Evolutionary conservation across 2,797 vertebrate species (phyloP).

Genomic region (Nyctibius grandis): DNA sequence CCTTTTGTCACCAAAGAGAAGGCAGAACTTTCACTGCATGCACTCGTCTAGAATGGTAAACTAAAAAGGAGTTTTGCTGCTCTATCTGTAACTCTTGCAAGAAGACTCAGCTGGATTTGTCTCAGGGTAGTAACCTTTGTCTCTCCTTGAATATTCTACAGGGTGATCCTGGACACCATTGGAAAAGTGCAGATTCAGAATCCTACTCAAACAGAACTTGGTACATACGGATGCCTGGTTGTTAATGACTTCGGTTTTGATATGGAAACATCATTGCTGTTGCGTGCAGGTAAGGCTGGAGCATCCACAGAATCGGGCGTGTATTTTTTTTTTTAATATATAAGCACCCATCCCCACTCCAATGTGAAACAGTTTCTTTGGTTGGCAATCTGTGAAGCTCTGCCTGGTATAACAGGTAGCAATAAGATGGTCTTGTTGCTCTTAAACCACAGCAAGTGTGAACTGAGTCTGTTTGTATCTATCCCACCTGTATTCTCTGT

Average conservation of each 20-base stretch:
- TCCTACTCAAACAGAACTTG: slow-evolving; percentile 77
- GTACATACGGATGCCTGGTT: slow-evolving; percentile 81
- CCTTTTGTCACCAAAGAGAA: background rate
- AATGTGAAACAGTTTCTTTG: background rate
- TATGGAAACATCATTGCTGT: slow-evolving; percentile 74
- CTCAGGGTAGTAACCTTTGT: background rate
- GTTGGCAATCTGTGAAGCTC: background rate
- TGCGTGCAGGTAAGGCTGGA: slow-evolving; percentile 78
- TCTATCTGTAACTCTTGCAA: background rate
- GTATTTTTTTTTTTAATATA: background rate
- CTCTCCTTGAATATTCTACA: slow-evolving; percentile 27
- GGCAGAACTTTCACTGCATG: background rate
- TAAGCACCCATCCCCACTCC: background rate
- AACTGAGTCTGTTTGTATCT: background rate
- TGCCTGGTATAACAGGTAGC: background rate
- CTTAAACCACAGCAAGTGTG: background rate
- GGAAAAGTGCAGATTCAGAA: slow-evolving; percentile 77
- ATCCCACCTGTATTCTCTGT: background rate
- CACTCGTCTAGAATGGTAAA: background rate
- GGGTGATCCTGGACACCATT: slow-evolving; percentile 72
- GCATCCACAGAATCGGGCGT: background rate
- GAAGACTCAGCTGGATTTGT: background rate
- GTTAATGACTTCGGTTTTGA: slow-evolving; percentile 79
- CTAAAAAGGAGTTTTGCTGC: background rate
- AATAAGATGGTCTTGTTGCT: background rate